These are phyloP conservation scores for Psococerastis gibbosa DNA, from an alignment of 2,888 invertebrate genomes.

Conservation along the genomic window DNA sequence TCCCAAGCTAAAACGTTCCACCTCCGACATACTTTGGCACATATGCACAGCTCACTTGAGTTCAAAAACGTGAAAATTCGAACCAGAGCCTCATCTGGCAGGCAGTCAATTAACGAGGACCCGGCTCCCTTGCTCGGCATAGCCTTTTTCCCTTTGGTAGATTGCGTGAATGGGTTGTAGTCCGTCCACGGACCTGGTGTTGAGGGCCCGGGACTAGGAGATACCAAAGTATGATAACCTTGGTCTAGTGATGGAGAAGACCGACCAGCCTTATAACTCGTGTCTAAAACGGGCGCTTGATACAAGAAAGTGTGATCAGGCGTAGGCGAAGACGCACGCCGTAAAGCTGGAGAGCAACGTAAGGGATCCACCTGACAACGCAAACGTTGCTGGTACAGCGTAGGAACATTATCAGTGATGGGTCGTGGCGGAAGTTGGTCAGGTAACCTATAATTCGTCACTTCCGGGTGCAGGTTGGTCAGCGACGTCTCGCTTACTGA, in stretches of 20 bases:
- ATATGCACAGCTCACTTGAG: slow-evolving; percentile 49
- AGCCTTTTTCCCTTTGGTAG: slow-evolving; percentile 22
- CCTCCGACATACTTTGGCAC: slow-evolving; percentile 54
- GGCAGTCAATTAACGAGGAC: slow-evolving; percentile 25
- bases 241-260: slow-evolving; percentile 54
- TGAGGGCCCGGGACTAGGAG: slow-evolving; percentile 32
- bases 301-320: slow-evolving; percentile 14
- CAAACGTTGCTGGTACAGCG: slow-evolving; percentile 14
- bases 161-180: slow-evolving; percentile 20
- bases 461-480: not conserved
- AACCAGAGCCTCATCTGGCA: slow-evolving; percentile 47
- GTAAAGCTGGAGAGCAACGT: slow-evolving; percentile 15
- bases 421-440: not conserved
- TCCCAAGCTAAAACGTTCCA: slow-evolving; percentile 64
- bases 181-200: slow-evolving; percentile 26
- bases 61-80: slow-evolving; percentile 50
- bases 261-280: slow-evolving; percentile 22
- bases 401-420: not conserved
- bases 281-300: not conserved
- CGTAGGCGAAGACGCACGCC: slow-evolving; percentile 19
- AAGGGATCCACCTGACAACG: slow-evolving; percentile 14
- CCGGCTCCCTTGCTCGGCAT: not conserved
- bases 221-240: slow-evolving; percentile 60
- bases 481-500: slow-evolving; percentile 1
- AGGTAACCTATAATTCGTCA: not conserved